phyloP scores from a whole-genome alignment of 2,797 vertebrate species.

The Xerus rutilus region DNA sequence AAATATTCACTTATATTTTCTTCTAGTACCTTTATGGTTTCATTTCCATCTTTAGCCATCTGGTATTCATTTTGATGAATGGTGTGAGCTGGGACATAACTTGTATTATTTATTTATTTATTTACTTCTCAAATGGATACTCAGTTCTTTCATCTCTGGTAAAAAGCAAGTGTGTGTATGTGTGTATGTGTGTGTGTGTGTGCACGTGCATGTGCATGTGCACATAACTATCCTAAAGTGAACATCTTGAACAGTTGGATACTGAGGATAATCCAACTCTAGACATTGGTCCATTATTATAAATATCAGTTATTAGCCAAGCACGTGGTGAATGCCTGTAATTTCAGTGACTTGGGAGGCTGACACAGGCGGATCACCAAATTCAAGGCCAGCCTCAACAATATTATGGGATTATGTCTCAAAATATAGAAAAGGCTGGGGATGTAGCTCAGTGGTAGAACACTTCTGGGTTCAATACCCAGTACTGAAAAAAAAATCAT shows the following conservation, averaged over 20 bases:
- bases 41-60: slow-evolving; percentile 80
- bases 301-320: background rate
- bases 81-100: slow-evolving; percentile 73
- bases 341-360: no score
- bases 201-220: background rate
- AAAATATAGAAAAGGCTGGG: no score
- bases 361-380: no score
- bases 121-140: slow-evolving; percentile 78
- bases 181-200: no score
- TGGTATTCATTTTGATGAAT: slow-evolving; percentile 80
- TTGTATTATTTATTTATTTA: slow-evolving; percentile 80
- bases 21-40: slow-evolving; percentile 83
- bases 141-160: slow-evolving; percentile 76
- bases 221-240: background rate
- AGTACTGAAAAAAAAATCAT: no score
- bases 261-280: background rate
- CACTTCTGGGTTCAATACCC: no score
- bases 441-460: no score
- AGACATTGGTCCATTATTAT: background rate
- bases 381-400: no score
- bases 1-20: slow-evolving; percentile 84
- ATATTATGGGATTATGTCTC: no score
- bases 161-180: background rate
- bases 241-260: slow-evolving; percentile 56
- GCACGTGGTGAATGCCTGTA: no score